Base-by-base conservation (phyloP, 1,140 invertebrate species). In the Sycophila sp. region DNA sequence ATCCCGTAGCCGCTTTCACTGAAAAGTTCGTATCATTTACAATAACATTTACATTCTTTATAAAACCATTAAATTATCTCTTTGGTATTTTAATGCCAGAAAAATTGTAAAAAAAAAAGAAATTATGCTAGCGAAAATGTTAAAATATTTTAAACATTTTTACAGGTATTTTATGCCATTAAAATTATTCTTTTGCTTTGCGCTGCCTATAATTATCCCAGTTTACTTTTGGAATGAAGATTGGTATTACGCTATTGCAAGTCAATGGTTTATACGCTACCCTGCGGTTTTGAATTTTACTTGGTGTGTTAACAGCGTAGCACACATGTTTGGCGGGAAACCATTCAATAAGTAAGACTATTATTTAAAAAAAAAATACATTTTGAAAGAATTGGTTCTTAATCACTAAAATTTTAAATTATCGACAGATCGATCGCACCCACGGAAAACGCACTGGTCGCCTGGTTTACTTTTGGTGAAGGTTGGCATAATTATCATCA, bases 401-500 rank as follows among this genome's bases (percentile, higher is more conserved):
- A 45, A 45, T n/a, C n/a, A 45, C 17, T 45, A 45, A 45, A 7
- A 45, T 45, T 19, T 45, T 19, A 45, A 11, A 45, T 45, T 45
- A 7, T 45, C 11, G 5, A n/a, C 69, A 92, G 91, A 73, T 88
- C 80, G 74, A 95, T 95, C 72, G 93, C 92, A 79, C 93, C 94
- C 2, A 82, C 91, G 0, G 89, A 95, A 82, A 94, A 94, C 76
- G 82, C 87, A 11, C 83, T 87, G 0, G 93, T 95, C 0, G 88
- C 93, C 0, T 64, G 93, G 0, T 88, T 92, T 49, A 91, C 93
- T 2, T 83, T 94, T 8, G 94, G 94, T 0, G 94, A 96, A 86
- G 96, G 96, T 2, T 97, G 94, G 91, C 96, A 98, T 81, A 98
- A 98, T 83, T 98, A 97, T 84, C 97, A 98, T 81, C 96, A 98